Evolutionary conservation across 2,888 invertebrate species (phyloP), one percentile per base, ranked within the genome.

Genomic region (Chymomyza caudatula): DNA sequence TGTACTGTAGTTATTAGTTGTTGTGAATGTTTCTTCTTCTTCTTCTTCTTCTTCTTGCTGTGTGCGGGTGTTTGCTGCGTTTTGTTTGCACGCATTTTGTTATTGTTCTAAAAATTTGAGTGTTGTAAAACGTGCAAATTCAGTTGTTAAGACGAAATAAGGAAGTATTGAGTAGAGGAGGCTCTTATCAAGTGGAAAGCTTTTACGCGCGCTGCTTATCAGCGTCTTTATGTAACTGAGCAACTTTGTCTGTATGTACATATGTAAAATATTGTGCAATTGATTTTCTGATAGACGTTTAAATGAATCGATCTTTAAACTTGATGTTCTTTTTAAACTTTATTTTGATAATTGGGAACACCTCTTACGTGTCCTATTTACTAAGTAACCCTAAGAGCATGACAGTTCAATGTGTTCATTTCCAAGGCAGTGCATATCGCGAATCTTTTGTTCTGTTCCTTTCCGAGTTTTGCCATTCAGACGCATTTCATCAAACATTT

Each of bases 1-100:
- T 51, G 49, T 57, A 52, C 2, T 69, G 58, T 43, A 58, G 17
- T 68, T 19, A 11, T 51, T 20, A 19, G 17, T 51, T 22, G 13
- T 20, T 44, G n/a, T 44, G n/a, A n/a, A n/a, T n/a, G 8, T 5
- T 43, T 15, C 15, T 44, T 19, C 22, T 15, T 23, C 43, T 44
- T 44, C 13, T 44, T 44, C 3, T 44, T n/a, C 4, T 44, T 44
- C 5, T 47, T 3, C 2, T 17, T 15, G 11, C 1, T 59, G 43
- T 60, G 15, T 19, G 58, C 61, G 56, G 62, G 53, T 57, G 60
- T 15, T 19, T 17, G 47, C 47, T 3, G 47, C 47, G 47, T 13
- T 47, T 47, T 49, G 37, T 52, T 29, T 44, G 15, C 25, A 44
- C 29, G 57, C 51, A 44, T 66, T 42, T 37, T 37, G 11, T 37